Base-by-base conservation (phyloP, 2,113 vertebrate species). In the Syngnathoides biaculeatus region DNA sequence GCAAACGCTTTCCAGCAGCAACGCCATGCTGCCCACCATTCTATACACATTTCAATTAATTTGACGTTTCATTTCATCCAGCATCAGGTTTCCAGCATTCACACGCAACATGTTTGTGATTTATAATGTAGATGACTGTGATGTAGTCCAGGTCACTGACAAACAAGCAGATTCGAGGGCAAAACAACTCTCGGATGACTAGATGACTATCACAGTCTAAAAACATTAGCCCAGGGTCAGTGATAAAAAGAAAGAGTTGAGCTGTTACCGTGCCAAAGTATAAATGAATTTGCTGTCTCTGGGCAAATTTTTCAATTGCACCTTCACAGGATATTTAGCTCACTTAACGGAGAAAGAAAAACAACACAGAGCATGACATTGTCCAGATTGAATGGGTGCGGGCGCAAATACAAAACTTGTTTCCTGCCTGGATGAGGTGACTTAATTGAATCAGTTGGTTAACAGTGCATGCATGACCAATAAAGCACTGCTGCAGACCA, bases 391-490 rank as follows among this genome's bases (percentile, higher is more conserved):
- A 30, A 64, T 64, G 4, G 27, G 57, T 2, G 42, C 11, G 8
- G 68, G 24, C 62, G 38, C 52, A 60, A 76, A 77, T 17, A 7
- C 42, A 50, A 20, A 72, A 74, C 76, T 78, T 43, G 52, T 68
- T 77, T 79, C 73, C 72, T 84, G 79, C 53, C 58, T 75, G 67
- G 62, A 59, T 80, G 78, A 79, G 79, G 55, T 80, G 79, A 89
- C 75, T 68, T 79, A 74, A 89, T 78, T 78, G 19, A 86, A 88
- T 86, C 77, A 78, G 77, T 35, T 40, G 69, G 61, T 72, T 86
- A 84, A 83, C 70, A 69, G 77, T 69, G 64, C 65, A 8, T 57
- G 73, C 85, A 78, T 84, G 79, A 84, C 72, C 70, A 67, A 53
- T 69, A 39, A 65, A 68, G 19, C 73, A 57, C 47, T 61, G 68